Base-by-base conservation (phyloP, 2,113 vertebrate genomes). In the Mormyrus lacerda region DNA sequence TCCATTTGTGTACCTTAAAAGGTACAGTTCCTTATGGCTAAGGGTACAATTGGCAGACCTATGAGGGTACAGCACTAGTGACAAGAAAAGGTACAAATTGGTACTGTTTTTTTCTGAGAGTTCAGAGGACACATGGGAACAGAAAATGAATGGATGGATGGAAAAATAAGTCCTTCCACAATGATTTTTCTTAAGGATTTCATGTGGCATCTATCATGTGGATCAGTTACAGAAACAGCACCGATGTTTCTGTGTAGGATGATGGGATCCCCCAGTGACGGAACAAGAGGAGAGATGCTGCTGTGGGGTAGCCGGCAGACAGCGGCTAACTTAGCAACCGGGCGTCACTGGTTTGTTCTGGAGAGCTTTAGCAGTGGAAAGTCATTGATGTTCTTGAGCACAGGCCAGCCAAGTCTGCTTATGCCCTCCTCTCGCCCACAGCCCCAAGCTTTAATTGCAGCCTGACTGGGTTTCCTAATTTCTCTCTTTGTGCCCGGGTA, bases 381-480 rank as follows among this genome's bases (percentile, higher is more conserved):
- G 39, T 55, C 39, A 44, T 24, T 3, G 24, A 50, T 6, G n/a
- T 39, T 55, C 27, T 39, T 76, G n/a, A 21, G n/a, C 89, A 35
- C 42, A 24, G 8, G 45, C 13, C 51, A 51, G 10, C 53, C 27
- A n/a, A 5, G 5, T 24, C 42, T 4, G 35, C 53, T 3, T 3
- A 19, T 3, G 55, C n/a, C 85, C 35, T 42, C 69, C 89, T 82
- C n/a, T 48, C 27, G 5, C 73, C 89, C 51, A 24, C 19, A 55
- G 76, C 21, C 61, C 55, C 50, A 11, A 84, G 55, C 4, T 53
- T 51, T 90, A 90, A 90, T 90, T 47, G 88, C 87, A 50, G 53
- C 76, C 89, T 83, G 89, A 51, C 89, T 51, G 8, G 21, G 42
- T 42, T n/a, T 83, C 47, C 87, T 39, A 42, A 35, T n/a, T 44